Percentiles rank a stretch among this genome's conserved stretches.
phyloP scores from a whole-genome alignment of 2,888 invertebrate genomes.

The Lasioglossum zephyrum region DNA sequence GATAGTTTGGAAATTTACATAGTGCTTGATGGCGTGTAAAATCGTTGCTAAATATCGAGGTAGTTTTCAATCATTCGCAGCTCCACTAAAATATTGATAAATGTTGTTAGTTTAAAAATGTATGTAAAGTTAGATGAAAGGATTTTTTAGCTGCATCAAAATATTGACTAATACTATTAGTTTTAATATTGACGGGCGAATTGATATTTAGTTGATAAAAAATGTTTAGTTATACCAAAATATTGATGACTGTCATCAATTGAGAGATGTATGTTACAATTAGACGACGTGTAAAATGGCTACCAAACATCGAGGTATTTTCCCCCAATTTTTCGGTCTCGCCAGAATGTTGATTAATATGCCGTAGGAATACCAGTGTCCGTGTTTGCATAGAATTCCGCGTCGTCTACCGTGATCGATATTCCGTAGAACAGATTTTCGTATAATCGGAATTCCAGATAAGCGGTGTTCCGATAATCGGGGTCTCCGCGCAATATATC shows the following conservation, averaged over 20 bases:
- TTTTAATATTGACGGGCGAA: no score
- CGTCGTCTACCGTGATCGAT: constrained; percentile 44
- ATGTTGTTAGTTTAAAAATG: neutral
- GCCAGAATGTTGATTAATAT: constrained; percentile 6
- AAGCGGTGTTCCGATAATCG: constrained; percentile 51
- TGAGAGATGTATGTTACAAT: neutral
- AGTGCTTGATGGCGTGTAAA: no score
- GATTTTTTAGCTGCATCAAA: no score
- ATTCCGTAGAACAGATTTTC: constrained; percentile 57
- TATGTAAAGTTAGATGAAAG: neutral
- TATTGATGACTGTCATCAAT: no score
- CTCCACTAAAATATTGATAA: no score
- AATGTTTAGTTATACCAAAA: no score
- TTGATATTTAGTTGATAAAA: no score
- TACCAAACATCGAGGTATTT: neutral
- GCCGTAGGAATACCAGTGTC: neutral
- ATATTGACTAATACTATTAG: no score
- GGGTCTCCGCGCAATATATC: constrained; percentile 35
- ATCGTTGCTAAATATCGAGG: no score
- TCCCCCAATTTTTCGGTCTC: neutral
- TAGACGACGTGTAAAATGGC: neutral
- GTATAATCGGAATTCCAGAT: constrained; percentile 51
- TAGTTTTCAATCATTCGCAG: no score
- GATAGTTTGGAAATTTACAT: no score
- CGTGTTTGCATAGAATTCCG: constrained; percentile 8